These are phyloP conservation scores for Xestobium rufovillosum DNA, from an alignment of 2,888 invertebrate genomes.

Conservation along the genomic window DNA sequence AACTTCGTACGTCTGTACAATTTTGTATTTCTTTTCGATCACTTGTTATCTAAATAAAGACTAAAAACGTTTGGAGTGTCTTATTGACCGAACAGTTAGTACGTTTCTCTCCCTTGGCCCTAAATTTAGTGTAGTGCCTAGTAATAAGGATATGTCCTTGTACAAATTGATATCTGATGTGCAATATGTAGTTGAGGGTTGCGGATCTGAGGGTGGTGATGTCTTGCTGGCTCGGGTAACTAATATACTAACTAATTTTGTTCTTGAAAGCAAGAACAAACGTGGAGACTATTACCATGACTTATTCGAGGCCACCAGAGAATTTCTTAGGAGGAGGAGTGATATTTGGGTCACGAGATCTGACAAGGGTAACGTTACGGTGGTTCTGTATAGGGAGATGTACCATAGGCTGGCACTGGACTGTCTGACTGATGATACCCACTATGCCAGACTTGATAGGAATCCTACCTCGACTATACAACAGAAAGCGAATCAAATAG, in stretches of 20 bases:
- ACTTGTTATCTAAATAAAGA: too few species aligned
- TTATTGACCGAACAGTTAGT: too few species aligned
- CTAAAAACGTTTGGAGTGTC: too few species aligned
- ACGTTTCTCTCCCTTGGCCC: neutral
- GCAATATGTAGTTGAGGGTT: neutral
- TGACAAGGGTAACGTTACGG: neutral
- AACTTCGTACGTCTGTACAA: too few species aligned
- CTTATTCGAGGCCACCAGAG: neutral
- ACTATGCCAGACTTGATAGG: neutral
- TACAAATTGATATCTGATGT: neutral
- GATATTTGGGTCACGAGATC: neutral
- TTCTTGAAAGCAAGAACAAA: neutral
- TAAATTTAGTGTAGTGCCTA: neutral
- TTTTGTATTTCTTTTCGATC: too few species aligned
- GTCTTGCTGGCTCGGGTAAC: neutral
- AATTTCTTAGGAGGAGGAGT: neutral
- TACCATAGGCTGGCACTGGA: neutral
- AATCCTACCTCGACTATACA: neutral
- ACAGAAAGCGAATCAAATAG: neutral
- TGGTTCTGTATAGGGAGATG: neutral
- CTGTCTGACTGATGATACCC: neutral
- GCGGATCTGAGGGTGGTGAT: neutral
- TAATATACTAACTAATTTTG: neutral
- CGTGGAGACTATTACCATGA: neutral
- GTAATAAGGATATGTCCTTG: neutral